phyloP scores from a whole-genome alignment of 1,140 invertebrate genomes.

The Diploscapter pachys region DNA sequence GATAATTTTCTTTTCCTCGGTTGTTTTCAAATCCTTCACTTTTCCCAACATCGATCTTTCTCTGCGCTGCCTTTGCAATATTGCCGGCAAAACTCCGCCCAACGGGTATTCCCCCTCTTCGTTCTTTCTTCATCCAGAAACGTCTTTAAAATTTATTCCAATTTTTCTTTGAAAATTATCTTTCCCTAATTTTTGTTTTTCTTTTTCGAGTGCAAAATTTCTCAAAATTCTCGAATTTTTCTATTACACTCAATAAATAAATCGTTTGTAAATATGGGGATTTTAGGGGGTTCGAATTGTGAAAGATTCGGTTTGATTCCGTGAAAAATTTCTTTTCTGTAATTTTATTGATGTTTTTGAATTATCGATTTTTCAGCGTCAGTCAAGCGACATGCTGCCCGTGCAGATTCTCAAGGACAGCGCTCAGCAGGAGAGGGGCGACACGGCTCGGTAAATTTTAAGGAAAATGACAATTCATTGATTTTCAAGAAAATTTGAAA shows the following conservation, averaged over 20 bases:
- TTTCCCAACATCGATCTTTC: too few species aligned
- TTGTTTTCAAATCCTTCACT: too few species aligned
- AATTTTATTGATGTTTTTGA: constrained; percentile 1
- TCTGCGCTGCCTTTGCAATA: too few species aligned
- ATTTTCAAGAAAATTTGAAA: too few species aligned
- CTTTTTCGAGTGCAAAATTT: not conserved
- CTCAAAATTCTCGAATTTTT: not conserved
- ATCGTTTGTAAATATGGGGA: not conserved
- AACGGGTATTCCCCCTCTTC: too few species aligned
- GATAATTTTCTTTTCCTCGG: too few species aligned
- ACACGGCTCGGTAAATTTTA: constrained; percentile 63
- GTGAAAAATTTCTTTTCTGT: not conserved
- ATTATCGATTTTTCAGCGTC: constrained; percentile 5
- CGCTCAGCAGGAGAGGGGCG: constrained; percentile 94
- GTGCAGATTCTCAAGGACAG: constrained; percentile 87
- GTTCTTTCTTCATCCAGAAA: too few species aligned
- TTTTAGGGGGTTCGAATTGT: not conserved
- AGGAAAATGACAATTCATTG: too few species aligned
- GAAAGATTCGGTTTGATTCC: not conserved
- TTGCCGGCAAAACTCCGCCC: too few species aligned
- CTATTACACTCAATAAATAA: too few species aligned
- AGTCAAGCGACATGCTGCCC: constrained; percentile 62
- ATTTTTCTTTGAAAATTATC: not conserved
- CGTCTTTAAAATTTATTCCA: too few species aligned
- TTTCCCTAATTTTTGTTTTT: not conserved